Base-by-base conservation (phyloP, 2,888 invertebrate genomes). In the Linnaemya vulpina region DNA sequence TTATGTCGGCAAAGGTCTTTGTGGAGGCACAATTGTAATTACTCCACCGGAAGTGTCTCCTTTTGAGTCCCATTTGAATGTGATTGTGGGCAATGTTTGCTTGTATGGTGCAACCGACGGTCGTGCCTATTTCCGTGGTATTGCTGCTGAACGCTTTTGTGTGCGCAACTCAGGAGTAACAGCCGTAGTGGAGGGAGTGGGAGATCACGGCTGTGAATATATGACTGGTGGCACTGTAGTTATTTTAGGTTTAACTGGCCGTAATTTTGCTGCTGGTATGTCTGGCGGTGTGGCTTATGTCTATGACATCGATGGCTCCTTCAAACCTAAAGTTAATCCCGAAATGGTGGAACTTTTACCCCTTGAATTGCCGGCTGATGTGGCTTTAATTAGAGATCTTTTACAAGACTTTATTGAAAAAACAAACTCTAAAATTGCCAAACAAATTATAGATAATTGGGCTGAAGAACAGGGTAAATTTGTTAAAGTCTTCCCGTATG, bases 261-360 rank as follows among this genome's bases (percentile, higher is more conserved):
- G 99, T 86, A 99, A 99, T 94, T 99, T 99, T 93, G 99, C 98
- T 10, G 99, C 99, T 63, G 99, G 99, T 88, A 99, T 99, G 99
- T 98, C 98, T 79, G 95, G 95, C 84, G 98, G 98, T 82, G 96
- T 99, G 87, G 99, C 99, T 0, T 99, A 97, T 91, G 97, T 99
- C 15, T 96, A 97, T 91, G 98, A 99, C 90, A 94, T 96, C 73
- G 97, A 97, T 91, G 96, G 96, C 3, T 96, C 96, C 9, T 97
- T 97, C 93, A 94, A 94, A 79, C 94, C 96, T 87, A 97, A 97
- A 91, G 99, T 99, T 90, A 99, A 99, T 93, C 94, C 94, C n/a
- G 98, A 98, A 92, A 97, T 96, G 94, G 98, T 99, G n/a, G 98
- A 98, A 89, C 93, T 99, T 20, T 94, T 98, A 81, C 95, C 97